Conservation (phyloP, 2,113 vertebrate species). For the Toxotes chatareus region DNA sequence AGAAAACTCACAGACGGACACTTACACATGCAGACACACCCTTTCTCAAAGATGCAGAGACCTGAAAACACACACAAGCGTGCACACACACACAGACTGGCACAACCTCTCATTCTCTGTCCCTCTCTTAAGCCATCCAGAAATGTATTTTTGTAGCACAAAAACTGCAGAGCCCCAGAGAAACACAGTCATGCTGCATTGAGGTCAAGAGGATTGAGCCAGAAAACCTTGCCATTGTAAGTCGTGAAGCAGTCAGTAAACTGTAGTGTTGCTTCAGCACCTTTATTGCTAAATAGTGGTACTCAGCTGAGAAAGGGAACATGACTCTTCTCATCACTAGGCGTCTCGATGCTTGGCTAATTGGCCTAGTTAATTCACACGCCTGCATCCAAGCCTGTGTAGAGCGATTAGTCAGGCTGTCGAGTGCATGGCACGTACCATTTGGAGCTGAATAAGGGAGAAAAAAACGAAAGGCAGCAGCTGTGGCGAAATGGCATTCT, state of each 20-base stretch:
- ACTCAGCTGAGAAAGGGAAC: slow-evolving; percentile 59
- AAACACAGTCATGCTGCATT: slow-evolving; percentile 67
- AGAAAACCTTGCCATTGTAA: slow-evolving; percentile 58
- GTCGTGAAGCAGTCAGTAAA: slow-evolving; percentile 49
- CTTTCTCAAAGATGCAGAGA: slow-evolving; percentile 20
- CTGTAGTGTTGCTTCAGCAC: slow-evolving; percentile 53
- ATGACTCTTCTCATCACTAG: slow-evolving; percentile 68
- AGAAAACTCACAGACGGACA: slow-evolving; percentile 37
- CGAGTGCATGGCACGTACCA: slow-evolving; percentile 51
- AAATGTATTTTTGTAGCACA: slow-evolving; percentile 57
- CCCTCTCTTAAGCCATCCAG: slow-evolving; percentile 42
- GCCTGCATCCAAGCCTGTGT: slow-evolving; percentile 59
- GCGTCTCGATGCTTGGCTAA: slow-evolving; percentile 70
- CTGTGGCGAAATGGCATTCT: slow-evolving; percentile 66
- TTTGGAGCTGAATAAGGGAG: slow-evolving; percentile 59
- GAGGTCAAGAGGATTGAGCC: slow-evolving; percentile 74
- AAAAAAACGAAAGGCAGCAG: slow-evolving; percentile 52
- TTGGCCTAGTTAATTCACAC: slow-evolving; percentile 74
- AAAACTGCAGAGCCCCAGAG: slow-evolving; percentile 63
- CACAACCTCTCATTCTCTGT: slow-evolving; percentile 28
- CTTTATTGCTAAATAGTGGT: slow-evolving; percentile 77
- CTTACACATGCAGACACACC: slow-evolving; percentile 20
- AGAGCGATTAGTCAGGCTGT: slow-evolving; percentile 71
- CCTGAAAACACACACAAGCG: slow-evolving; percentile 19
- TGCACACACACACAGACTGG: slow-evolving; percentile 22